Evolutionary conservation across 2,113 vertebrate genomes (phyloP).

Genomic region (Trochalopteron elliotii): DNA sequence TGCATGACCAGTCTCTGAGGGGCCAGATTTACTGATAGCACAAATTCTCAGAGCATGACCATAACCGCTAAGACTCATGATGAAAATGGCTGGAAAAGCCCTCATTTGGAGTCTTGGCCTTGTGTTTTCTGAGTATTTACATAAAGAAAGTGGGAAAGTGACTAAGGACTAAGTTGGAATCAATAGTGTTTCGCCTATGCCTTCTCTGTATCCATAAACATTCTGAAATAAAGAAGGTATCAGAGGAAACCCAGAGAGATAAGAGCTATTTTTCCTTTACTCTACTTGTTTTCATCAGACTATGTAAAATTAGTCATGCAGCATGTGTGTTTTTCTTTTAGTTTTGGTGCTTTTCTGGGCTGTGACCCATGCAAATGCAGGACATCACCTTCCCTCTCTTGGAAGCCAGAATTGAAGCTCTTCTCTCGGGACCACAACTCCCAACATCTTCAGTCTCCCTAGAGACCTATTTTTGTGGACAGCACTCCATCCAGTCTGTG

Average conservation of each 20-base stretch:
- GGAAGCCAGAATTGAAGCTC: not conserved
- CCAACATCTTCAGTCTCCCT: not conserved
- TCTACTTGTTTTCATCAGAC: not conserved
- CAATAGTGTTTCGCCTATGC: not conserved
- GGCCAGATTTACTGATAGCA: not conserved
- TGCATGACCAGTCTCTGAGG: not conserved
- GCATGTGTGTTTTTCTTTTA: not conserved
- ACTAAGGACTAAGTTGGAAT: not conserved
- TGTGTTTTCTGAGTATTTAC: not conserved
- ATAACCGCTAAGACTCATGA: not conserved
- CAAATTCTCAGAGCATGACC: not conserved
- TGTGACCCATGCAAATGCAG: not conserved
- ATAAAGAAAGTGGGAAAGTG: not conserved
- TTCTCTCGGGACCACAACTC: not conserved
- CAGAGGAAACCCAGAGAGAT: conserved; percentile 8
- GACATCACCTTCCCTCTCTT: not conserved
- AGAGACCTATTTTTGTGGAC: not conserved
- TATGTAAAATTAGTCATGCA: not conserved
- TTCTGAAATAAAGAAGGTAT: conserved; percentile 28
- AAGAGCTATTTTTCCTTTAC: conserved; percentile 5
- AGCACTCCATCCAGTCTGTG: not conserved
- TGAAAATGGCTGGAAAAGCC: not conserved
- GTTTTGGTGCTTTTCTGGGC: not conserved
- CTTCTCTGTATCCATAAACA: conserved; percentile 9
- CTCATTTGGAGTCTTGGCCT: not conserved